These are phyloP conservation scores for Fistularia tabacaria DNA, from an alignment of 2,797 vertebrate species.

Conservation along the genomic window DNA sequence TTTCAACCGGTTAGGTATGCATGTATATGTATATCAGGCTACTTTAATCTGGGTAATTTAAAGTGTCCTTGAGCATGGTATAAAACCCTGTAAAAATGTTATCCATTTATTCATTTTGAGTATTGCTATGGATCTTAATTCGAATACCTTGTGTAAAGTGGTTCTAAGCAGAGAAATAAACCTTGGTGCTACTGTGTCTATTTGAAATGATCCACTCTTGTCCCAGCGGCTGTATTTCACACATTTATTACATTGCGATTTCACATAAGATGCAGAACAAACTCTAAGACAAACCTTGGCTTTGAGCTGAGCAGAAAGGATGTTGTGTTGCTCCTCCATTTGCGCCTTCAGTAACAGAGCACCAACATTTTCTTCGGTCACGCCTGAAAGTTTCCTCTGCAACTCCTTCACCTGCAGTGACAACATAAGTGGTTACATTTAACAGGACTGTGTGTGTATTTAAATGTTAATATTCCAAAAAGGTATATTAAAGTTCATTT, in stretches of 20 bases:
- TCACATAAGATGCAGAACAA: not conserved
- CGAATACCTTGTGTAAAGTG: no score
- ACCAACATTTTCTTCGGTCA: constrained; percentile 42
- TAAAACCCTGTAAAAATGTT: no score
- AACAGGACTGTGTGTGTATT: not conserved
- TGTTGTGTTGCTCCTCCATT: constrained; percentile 64
- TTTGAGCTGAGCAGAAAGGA: constrained; percentile 67
- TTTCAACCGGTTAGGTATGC: no score
- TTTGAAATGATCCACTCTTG: not conserved
- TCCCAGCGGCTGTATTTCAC: not conserved
- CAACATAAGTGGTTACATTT: constrained; percentile 1
- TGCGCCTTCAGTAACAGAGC: constrained; percentile 62
- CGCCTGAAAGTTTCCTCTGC: constrained; percentile 25
- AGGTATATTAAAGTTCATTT: no score
- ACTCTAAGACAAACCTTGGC: constrained; percentile 64
- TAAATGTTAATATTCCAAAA: no score
- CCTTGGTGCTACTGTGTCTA: not conserved
- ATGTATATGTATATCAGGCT: no score
- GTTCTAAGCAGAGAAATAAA: no score
- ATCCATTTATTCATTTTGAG: no score
- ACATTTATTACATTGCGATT: not conserved
- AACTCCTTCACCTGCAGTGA: constrained; percentile 48
- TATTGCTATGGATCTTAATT: no score
- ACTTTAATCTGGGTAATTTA: no score
- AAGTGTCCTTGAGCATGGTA: no score